These are phyloP conservation scores for Hydraecia micacea DNA, from an alignment of 2,888 invertebrate genomes.

Conservation along the genomic window DNA sequence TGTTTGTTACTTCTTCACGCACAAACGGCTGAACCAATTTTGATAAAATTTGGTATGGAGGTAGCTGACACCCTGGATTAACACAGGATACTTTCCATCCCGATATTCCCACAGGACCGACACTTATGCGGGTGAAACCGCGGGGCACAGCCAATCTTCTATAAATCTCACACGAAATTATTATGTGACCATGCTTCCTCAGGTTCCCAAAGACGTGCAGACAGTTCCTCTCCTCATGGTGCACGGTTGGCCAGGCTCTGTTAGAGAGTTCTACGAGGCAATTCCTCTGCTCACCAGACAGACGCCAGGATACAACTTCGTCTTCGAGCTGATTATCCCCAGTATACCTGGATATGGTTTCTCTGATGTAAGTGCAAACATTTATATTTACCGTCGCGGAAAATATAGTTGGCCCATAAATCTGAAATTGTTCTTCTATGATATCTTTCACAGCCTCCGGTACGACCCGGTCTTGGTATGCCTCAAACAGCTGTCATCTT, in stretches of 20 bases:
- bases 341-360: slow-evolving; percentile 90
- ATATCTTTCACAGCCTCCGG: slow-evolving; percentile 82
- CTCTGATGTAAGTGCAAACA: slow-evolving; percentile 79
- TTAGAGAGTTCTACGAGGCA: slow-evolving; percentile 95
- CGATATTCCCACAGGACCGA: too few species aligned
- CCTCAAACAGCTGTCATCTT: slow-evolving; percentile 90
- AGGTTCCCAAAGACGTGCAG: slow-evolving; percentile 80
- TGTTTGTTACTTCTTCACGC: too few species aligned
- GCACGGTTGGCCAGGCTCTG: slow-evolving; percentile 98
- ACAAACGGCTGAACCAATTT: too few species aligned
- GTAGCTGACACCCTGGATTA: too few species aligned
- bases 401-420: neutral
- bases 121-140: too few species aligned
- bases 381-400: neutral
- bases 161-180: neutral
- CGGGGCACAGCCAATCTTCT: neutral
- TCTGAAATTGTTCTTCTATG: neutral
- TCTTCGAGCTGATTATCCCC: slow-evolving; percentile 91
- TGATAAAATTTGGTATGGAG: too few species aligned
- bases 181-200: slow-evolving; percentile 43
- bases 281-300: slow-evolving; percentile 92
- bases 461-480: slow-evolving; percentile 90
- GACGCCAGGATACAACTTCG: slow-evolving; percentile 79
- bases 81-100: too few species aligned
- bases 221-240: slow-evolving; percentile 92